These are phyloP conservation scores for Rhizomys pruinosus DNA, from an alignment of 2,113 vertebrate genomes.

Conservation along the genomic window DNA sequence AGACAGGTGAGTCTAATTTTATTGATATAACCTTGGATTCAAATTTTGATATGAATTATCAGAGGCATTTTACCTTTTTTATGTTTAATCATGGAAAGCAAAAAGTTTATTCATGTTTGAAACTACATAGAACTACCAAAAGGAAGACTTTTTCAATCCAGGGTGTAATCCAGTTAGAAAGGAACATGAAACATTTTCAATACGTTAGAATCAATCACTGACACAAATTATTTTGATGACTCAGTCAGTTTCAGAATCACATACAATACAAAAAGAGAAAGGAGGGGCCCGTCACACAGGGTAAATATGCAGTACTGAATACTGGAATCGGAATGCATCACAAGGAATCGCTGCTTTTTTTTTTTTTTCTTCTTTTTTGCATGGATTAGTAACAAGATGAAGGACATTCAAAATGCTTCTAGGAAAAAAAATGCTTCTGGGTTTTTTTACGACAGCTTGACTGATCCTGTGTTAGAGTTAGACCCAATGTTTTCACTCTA, in stretches of 20 bases:
- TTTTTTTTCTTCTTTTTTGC: slow-evolving; percentile 85
- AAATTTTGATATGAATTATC: too few species aligned
- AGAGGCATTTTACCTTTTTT: too few species aligned
- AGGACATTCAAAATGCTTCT: slow-evolving; percentile 99
- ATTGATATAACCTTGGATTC: too few species aligned
- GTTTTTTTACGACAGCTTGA: slow-evolving; percentile 99
- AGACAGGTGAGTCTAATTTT: too few species aligned
- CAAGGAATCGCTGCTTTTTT: slow-evolving; percentile 87
- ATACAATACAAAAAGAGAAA: slow-evolving; percentile 98
- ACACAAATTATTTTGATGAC: slow-evolving; percentile 99
- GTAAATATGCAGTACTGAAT: slow-evolving; percentile 97
- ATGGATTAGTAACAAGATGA: slow-evolving; percentile 99
- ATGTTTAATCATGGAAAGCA: slow-evolving; percentile 92
- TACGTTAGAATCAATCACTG: slow-evolving; percentile 99
- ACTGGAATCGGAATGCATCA: slow-evolving; percentile 98
- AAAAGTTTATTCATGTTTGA: slow-evolving; percentile 99
- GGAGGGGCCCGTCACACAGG: slow-evolving; percentile 93
- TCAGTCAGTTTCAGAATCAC: slow-evolving; percentile 99
- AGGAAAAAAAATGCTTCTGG: too few species aligned
- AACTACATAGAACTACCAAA: slow-evolving; percentile 99
- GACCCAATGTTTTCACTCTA: slow-evolving; percentile 89
- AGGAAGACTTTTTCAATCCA: slow-evolving; percentile 99
- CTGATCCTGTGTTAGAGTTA: slow-evolving; percentile 93
- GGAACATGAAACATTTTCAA: slow-evolving; percentile 99
- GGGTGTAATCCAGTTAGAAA: slow-evolving; percentile 99